Base-by-base conservation (phyloP, 1,140 invertebrate species). In the Eumeta japonica region DNA sequence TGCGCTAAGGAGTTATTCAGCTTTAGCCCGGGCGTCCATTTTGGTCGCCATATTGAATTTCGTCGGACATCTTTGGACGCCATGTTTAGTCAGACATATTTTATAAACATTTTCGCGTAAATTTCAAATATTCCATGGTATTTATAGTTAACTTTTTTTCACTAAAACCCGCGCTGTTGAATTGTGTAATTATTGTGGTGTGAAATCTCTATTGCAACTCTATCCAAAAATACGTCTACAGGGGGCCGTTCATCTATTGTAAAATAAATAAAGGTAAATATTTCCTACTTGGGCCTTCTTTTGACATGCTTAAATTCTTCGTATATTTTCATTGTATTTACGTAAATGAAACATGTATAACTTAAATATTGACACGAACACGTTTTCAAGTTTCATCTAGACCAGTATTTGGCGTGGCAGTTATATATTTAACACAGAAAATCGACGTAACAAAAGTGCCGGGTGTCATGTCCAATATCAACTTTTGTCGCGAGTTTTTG, bases 31-130 rank as follows among this genome's bases (percentile, higher is more conserved):
- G 62, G 73, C 67, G 74, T 76, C 70, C 74, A 74, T 75, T 66
- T 73, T 74, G 67, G 62, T 66, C 71, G 74, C 71, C 70, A 75
- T 75, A 71, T 70, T 76, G 70, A 73, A 75, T 73, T 76, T 72
- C 58, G 74, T 74, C 74, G 71, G 71, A 75, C 74, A 76, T 76
- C 67, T 76, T 76, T 72, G 71, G 71, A 74, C 74, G 74, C 74
- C 74, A 76, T 76, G 72, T 76, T 76, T 75, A 75, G 74, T 70
- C 71, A 62, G 72, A 75, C 72, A 75, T 75, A 75, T 75, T 75
- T 75, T 75, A 72, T 75, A 75, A 75, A 75, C 70, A 75, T 72
- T 75, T 74, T 75, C 72, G 72, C 72, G 72, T 75, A 74, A 75
- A 71, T 74, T 75, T 75, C 67, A 75, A 75, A 75, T 75, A 72